Conservation (phyloP, 2,797 vertebrate species). For the Pseudotriccus pelzelni region DNA sequence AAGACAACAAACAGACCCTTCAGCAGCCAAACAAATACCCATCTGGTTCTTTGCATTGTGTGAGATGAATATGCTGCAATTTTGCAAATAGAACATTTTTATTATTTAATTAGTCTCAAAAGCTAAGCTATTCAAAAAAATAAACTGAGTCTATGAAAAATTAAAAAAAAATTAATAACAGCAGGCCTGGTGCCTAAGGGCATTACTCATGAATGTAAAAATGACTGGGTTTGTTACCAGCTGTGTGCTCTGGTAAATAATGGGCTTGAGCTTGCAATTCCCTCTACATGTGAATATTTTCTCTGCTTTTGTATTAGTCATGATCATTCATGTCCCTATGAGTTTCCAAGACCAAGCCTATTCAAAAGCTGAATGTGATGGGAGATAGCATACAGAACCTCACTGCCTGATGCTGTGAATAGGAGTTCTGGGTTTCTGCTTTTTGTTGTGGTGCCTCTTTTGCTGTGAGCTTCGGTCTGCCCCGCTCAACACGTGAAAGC, state of each 20-base stretch:
- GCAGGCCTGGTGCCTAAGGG: slow-evolving; percentile 1
- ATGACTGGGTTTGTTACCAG: background rate
- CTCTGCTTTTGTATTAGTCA: background rate
- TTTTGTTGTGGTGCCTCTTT: background rate
- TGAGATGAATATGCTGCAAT: background rate
- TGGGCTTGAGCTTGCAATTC: background rate
- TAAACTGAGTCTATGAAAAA: background rate
- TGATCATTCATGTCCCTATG: background rate
- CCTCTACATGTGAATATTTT: background rate
- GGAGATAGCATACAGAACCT: background rate
- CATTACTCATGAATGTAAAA: slow-evolving; percentile 10
- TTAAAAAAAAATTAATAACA: background rate
- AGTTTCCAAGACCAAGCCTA: background rate
- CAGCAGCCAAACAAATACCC: background rate
- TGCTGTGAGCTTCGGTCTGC: background rate
- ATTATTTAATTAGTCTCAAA: slow-evolving; percentile 66
- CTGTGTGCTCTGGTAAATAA: background rate
- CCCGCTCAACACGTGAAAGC: rapidly evolving
- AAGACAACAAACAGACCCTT: background rate
- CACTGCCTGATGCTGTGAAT: background rate
- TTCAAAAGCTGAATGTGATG: background rate
- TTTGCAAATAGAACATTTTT: slow-evolving; percentile 30
- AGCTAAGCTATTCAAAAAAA: slow-evolving; percentile 25
- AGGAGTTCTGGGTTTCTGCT: background rate
- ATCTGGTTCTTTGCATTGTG: background rate